Evolutionary conservation across 2,113 vertebrate genomes (phyloP).

Genomic region (Ellobius talpinus): DNA sequence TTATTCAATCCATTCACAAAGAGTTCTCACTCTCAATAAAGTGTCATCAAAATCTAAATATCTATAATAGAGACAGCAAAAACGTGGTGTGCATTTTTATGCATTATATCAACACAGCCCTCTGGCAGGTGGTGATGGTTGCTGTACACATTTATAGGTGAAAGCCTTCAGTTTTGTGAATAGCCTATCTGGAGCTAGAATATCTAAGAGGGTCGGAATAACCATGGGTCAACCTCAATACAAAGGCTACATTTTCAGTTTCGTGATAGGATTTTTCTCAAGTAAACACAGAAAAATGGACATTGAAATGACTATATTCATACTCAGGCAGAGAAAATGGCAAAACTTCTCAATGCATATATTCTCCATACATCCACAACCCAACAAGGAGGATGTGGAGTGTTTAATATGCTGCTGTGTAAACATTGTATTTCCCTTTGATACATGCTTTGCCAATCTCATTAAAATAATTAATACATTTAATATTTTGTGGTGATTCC

Average conservation of each 20-base stretch:
- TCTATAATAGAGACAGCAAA: not conserved
- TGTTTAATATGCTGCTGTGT: not conserved
- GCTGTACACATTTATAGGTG: not conserved
- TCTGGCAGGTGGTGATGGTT: not conserved
- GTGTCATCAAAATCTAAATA: not conserved
- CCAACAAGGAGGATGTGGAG: not conserved
- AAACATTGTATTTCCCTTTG: not conserved
- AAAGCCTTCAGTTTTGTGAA: not conserved
- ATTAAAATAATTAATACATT: not conserved
- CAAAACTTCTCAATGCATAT: not conserved
- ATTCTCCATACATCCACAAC: not conserved
- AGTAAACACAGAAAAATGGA: not conserved
- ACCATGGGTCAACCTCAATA: not conserved
- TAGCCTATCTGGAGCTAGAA: not conserved
- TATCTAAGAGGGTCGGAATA: not conserved
- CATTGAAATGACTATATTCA: not conserved
- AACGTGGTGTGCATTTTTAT: not conserved
- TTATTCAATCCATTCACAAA: not conserved
- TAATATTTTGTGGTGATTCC: not conserved
- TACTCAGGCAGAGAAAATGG: not conserved
- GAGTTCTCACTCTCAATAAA: conserved; percentile 21
- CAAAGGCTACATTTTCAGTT: not conserved
- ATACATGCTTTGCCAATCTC: not conserved
- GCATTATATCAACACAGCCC: not conserved
- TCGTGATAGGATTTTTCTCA: not conserved